Base-by-base conservation (phyloP, 2,888 invertebrate species). In the Agrotis clavis region DNA sequence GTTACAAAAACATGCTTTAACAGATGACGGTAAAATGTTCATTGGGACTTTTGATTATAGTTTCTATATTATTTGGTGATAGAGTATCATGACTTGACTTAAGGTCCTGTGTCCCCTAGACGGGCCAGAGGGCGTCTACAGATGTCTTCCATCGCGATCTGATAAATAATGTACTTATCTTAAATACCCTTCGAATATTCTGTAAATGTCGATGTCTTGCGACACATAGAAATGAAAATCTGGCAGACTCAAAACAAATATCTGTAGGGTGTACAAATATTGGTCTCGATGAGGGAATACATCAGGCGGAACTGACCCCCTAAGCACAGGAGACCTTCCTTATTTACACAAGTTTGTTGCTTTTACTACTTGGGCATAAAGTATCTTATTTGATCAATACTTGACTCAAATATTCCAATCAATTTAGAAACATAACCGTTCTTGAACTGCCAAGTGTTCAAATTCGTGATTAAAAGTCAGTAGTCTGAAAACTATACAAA, bases 231-330 rank as follows among this genome's bases (percentile, higher is more conserved):
- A 48, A 25, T 67, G 7, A 21, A 16, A 48, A 25, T 41, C 13
- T 9, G 18, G 1, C 14, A 62, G 9, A 16, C 11, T 63, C 0
- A 16, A 16, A 61, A 25, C 25, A 51, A 70, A 77, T 53, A 69
- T 74, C 19, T 48, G 7, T 41, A 41, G 51, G 62, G 18, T 13
- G 59, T 57, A 59, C n/a, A 45, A 63, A 63, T 76, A 59, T 53
- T 77, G 13, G 18, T 69, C 35, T 25, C 19, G 51, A 21, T 51
- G 21, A 51, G 21, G 60, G 18, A 57, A 61, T 35, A 18, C 25
- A 61, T 45, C n/a, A n/a, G 35, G 18, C 4, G 21, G 13, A 16
- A 4, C 9, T 61, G 54, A 50, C 30, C 19, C n/a, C 19, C 13
- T 7, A 77, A 45, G 11, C 21, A 19, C 9, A 57, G 25, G 35